These are phyloP conservation scores for Prorops nasuta DNA, from an alignment of 1,140 invertebrate genomes.

Conservation along the genomic window DNA sequence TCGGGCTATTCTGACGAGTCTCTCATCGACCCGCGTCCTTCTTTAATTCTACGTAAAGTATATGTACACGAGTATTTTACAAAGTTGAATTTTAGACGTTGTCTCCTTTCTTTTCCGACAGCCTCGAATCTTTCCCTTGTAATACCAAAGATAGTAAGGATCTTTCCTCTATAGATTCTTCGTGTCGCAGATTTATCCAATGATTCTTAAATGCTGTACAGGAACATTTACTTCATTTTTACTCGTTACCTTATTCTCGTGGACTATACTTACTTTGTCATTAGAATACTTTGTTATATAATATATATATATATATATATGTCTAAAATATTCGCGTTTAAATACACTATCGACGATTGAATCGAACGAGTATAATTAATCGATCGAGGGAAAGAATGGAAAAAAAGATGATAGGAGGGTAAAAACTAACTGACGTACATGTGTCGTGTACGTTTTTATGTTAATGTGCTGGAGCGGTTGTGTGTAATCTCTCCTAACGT, in stretches of 20 bases:
- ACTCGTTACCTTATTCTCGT: constrained; percentile 32
- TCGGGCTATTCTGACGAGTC: constrained; percentile 24
- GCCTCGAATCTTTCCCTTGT: constrained; percentile 44
- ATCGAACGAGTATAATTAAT: constrained; percentile 15
- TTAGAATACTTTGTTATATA: constrained; percentile 36
- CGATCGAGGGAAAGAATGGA: constrained; percentile 20
- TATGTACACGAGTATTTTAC: constrained; percentile 51
- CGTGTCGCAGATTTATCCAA: constrained; percentile 46
- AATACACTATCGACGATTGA: constrained; percentile 25
- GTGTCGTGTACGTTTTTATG: too few relatives aligned
- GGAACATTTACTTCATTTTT: constrained; percentile 53
- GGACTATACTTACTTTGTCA: constrained; percentile 32
- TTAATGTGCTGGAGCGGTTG: too few relatives aligned
- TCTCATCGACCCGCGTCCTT: constrained; percentile 11
- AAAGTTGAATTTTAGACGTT: constrained; percentile 38
- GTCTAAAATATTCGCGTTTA: constrained; percentile 32
- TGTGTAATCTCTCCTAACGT: not conserved
- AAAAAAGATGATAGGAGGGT: not conserved
- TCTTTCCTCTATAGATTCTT: constrained; percentile 2
- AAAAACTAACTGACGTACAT: too few relatives aligned
- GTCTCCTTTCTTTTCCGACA: constrained; percentile 25
- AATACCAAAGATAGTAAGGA: constrained; percentile 42
- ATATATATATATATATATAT: too few relatives aligned
- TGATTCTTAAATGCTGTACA: constrained; percentile 60
- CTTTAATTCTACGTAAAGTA: constrained; percentile 37